Evolutionary conservation across 2,113 vertebrate genomes (phyloP), one percentile per base, ranked within the genome.

Genomic region (Nothocercus julius): DNA sequence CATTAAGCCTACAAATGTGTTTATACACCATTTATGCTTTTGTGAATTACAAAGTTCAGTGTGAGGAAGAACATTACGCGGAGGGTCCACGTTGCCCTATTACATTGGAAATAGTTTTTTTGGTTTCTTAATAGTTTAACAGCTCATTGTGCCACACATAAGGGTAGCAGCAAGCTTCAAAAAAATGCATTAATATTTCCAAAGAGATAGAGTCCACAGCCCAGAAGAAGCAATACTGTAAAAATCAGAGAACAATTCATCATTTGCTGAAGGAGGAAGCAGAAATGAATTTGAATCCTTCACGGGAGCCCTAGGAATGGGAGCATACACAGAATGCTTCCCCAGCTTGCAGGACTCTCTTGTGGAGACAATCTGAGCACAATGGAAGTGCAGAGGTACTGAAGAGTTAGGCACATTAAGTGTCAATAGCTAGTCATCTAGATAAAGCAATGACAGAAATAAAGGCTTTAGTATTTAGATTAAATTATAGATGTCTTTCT

Each of bases 101-200:
- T 53, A 72, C 91, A 7, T 17, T 87, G 68, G 42, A 84, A 96
- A 69, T 30, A 66, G 54, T 12, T 66, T 78, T 92, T 92, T 87
- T 47, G 45, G 34, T 79, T 84, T 76, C 70, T 93, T 75, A 87
- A 87, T 75, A 73, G 77, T 32, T 87, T 56, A 91, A 87, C 44
- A 85, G 75, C 75, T 93, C 82, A 81, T 58, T 87, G 47, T 78
- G 30, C 36, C 62, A 86, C 34, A 73, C 25, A 49, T 61, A 89
- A 90, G 45, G 44, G 82, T 34, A 64, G 38, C 62, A 79, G 62
- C 34, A 93, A 40, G 34, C 53, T 80, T 90, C 58, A 92, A 54
- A 83, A 92, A 95, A 85, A 58, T 63, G 64, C 32, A 47, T 44
- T 49, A 82, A 21, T 93, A 85, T 87, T 92, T 93, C 70, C 53